Evolutionary conservation across 2,797 vertebrate genomes (phyloP).

Genomic region (Limosa lapponica): DNA sequence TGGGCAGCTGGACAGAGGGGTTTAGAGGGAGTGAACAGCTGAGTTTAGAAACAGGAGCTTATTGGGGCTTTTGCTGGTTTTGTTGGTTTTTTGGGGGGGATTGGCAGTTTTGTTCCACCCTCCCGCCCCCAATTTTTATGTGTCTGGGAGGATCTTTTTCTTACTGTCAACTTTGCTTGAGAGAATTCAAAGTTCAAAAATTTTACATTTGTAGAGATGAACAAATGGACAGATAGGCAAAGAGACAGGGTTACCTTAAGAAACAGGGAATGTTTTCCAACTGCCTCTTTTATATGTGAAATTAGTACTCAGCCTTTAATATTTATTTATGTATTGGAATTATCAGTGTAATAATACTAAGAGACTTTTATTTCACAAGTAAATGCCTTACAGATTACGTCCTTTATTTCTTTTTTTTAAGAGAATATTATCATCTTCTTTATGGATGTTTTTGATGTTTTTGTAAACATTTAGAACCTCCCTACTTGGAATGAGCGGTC

Average conservation of each 20-base stretch:
- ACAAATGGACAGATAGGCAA: not conserved
- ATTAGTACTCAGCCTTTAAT: conserved; percentile 34
- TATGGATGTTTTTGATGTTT: conserved; percentile 39
- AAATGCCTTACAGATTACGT: conserved; percentile 36
- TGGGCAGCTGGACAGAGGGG: accelerated
- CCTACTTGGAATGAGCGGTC: not conserved
- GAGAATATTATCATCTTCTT: conserved; percentile 6
- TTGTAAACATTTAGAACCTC: conserved; percentile 50
- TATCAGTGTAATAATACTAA: conserved; percentile 30
- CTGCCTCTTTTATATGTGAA: not conserved
- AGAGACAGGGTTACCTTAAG: not conserved
- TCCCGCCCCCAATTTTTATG: accelerated
- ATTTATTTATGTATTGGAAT: conserved; percentile 52
- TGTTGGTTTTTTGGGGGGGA: accelerated
- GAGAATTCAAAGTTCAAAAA: not conserved
- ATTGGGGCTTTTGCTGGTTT: not conserved
- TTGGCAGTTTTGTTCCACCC: not conserved
- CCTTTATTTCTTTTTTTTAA: conserved; percentile 19
- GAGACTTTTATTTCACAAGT: conserved; percentile 44
- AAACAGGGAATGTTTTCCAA: not conserved
- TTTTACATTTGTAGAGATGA: not conserved
- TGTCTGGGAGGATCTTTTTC: not conserved
- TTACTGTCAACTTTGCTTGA: not conserved
- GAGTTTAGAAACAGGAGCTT: not conserved
- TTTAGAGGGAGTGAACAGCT: not conserved